Conservation (phyloP, 2,888 invertebrate species). For the Aphelenchoides bicaudatus region DNA sequence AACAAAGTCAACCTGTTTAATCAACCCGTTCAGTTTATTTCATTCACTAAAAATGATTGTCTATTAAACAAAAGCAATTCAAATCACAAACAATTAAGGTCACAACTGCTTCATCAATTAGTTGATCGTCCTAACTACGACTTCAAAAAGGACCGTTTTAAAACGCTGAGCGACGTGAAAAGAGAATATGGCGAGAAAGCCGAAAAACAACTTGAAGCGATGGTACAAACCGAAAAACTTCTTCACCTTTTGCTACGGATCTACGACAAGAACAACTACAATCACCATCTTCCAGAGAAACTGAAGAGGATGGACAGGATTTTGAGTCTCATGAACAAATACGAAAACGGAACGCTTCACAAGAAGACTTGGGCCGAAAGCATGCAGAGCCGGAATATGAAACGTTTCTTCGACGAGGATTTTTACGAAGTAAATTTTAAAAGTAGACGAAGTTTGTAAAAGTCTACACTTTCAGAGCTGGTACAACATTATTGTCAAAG, state of each 20-base stretch:
- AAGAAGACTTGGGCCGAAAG: constrained; percentile 57
- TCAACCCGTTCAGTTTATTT: too few species aligned
- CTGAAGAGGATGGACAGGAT: constrained; percentile 54
- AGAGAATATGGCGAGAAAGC: constrained; percentile 48
- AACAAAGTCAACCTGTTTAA: too few species aligned
- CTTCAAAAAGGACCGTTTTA: constrained; percentile 31
- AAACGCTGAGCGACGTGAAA: constrained; percentile 54
- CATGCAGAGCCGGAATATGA: constrained; percentile 58
- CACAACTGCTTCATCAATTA: constrained; percentile 42
- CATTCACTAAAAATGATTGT: too few species aligned
- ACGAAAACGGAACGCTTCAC: constrained; percentile 49
- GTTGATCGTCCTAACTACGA: constrained; percentile 11
- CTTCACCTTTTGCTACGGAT: constrained; percentile 44
- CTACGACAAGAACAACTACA: constrained; percentile 44
- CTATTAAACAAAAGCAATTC: too few species aligned
- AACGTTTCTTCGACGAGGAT: constrained; percentile 58
- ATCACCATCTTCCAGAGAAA: constrained; percentile 38
- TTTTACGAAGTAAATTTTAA: constrained; percentile 47
- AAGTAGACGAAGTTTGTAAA: not conserved
- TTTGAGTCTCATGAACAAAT: constrained; percentile 46
- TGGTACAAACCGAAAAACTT: constrained; percentile 32
- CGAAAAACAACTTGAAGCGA: constrained; percentile 32
- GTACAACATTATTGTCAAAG: constrained; percentile 49
- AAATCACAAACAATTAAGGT: too few species aligned
- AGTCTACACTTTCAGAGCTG: constrained; percentile 40